A percentile compares a stretch with the other conserved stretches of the same genome.
phyloP scores from a whole-genome alignment of 2,888 invertebrate species.

The Selenia dentaria region DNA sequence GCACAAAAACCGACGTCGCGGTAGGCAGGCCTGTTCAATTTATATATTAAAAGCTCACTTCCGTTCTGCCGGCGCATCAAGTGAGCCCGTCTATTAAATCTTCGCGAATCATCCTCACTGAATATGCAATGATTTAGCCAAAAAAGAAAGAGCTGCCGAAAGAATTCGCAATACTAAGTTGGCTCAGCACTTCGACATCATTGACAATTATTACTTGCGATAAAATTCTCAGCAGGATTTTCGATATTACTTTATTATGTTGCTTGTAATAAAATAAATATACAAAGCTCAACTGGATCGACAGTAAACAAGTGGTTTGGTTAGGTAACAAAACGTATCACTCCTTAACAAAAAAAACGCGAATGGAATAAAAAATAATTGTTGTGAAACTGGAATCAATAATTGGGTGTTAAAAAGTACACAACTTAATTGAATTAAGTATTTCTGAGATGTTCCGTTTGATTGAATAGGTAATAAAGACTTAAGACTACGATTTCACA shows the following conservation, averaged over 20 bases:
- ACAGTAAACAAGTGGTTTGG: neutral
- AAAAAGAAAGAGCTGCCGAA: conserved; percentile 42
- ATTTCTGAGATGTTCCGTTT: no score
- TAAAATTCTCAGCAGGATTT: conserved; percentile 36
- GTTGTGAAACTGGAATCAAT: no score
- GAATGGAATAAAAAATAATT: no score
- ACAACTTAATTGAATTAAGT: no score
- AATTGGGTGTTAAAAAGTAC: no score
- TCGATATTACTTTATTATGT: conserved; percentile 34
- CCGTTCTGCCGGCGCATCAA: conserved; percentile 46
- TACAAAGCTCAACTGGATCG: conserved; percentile 8
- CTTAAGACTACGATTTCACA: no score
- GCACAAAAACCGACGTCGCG: conserved; percentile 42
- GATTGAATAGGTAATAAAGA: no score
- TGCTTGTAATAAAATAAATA: conserved; percentile 15
- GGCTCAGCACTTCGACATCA: conserved; percentile 20
- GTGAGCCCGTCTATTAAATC: conserved; percentile 56
- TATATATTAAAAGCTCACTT: conserved; percentile 69
- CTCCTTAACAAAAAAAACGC: no score
- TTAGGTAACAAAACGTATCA: neutral
- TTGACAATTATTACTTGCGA: conserved; percentile 35
- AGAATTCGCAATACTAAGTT: conserved; percentile 29
- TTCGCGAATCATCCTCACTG: conserved; percentile 55
- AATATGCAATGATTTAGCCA: conserved; percentile 59
- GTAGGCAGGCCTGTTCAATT: conserved; percentile 49